A percentile compares a stretch with the other conserved stretches of the same genome.
Evolutionary conservation across 2,797 vertebrate species (phyloP).

Genomic region (Fistularia tabacaria): DNA sequence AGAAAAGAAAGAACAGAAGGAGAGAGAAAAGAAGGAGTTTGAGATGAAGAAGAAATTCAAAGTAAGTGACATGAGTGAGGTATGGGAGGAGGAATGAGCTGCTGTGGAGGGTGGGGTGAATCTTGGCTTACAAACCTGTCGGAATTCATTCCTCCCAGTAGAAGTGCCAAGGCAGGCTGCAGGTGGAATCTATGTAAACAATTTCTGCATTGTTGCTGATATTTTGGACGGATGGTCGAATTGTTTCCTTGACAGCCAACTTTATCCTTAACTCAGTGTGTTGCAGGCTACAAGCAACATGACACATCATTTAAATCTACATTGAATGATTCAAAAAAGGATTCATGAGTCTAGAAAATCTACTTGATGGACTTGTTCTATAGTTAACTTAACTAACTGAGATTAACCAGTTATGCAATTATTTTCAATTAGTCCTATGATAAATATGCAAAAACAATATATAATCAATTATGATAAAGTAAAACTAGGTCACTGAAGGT

Average conservation of each 20-base stretch:
- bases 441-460: no score
- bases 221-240: not conserved
- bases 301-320: no score
- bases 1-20: constrained; percentile 70
- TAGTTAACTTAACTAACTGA: no score
- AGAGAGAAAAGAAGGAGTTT: constrained; percentile 64
- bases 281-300: no score
- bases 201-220: constrained; percentile 16
- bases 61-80: constrained; percentile 52
- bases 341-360: no score
- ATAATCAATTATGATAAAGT: no score
- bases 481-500: no score
- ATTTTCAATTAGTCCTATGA: no score
- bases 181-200: constrained; percentile 30
- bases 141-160: constrained; percentile 63
- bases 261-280: no score
- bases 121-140: constrained; percentile 58
- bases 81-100: constrained; percentile 18
- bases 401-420: no score
- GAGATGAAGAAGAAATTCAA: constrained; percentile 71
- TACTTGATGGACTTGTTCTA: no score
- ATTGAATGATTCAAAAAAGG: no score
- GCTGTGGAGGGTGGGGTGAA: constrained; percentile 38
- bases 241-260: not conserved
- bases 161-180: constrained; percentile 20